phyloP scores from a whole-genome alignment of 2,113 vertebrate genomes.

The Hemiprocne comata region DNA sequence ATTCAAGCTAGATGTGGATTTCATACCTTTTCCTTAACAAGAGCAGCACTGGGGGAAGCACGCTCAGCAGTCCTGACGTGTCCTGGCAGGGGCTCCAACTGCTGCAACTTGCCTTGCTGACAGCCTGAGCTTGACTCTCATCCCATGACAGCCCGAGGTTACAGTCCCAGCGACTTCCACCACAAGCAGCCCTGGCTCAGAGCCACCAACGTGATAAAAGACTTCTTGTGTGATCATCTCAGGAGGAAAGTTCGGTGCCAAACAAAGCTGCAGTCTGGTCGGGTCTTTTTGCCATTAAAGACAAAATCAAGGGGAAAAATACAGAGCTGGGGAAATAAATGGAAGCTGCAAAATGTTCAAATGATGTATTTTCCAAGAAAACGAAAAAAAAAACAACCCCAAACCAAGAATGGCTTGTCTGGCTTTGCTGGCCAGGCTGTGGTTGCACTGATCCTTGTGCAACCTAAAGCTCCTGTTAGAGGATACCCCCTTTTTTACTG shows the following conservation, averaged over 20 bases:
- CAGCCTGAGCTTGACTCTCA: background rate
- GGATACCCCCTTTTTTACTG: background rate
- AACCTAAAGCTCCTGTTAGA: background rate
- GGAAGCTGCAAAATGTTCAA: background rate
- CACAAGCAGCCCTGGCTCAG: slow-evolving; percentile 38
- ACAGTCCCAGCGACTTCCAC: slow-evolving; percentile 19
- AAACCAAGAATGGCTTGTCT: background rate
- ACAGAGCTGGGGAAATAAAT: background rate
- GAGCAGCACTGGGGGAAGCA: background rate
- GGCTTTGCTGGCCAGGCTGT: background rate
- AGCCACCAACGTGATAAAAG: slow-evolving; percentile 33
- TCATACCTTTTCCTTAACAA: slow-evolving; percentile 51
- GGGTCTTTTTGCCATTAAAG: slow-evolving; percentile 11
- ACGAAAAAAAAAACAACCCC: background rate
- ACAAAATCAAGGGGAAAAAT: slow-evolving; percentile 20
- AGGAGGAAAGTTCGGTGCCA: slow-evolving; percentile 32
- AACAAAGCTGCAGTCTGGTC: slow-evolving; percentile 52
- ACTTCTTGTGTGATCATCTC: slow-evolving; percentile 51
- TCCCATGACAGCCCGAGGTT: background rate
- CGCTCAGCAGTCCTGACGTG: slow-evolving; percentile 3
- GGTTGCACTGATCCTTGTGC: background rate
- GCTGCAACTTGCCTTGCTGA: slow-evolving; percentile 45
- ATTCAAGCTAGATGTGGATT: slow-evolving; percentile 20
- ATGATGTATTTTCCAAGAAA: slow-evolving; percentile 13
- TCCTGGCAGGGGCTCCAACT: slow-evolving; percentile 16